A percentile compares a stretch with the other conserved stretches of the same genome.
Evolutionary conservation across 2,113 vertebrate species (phyloP).

Genomic region (Ursus arctos): DNA sequence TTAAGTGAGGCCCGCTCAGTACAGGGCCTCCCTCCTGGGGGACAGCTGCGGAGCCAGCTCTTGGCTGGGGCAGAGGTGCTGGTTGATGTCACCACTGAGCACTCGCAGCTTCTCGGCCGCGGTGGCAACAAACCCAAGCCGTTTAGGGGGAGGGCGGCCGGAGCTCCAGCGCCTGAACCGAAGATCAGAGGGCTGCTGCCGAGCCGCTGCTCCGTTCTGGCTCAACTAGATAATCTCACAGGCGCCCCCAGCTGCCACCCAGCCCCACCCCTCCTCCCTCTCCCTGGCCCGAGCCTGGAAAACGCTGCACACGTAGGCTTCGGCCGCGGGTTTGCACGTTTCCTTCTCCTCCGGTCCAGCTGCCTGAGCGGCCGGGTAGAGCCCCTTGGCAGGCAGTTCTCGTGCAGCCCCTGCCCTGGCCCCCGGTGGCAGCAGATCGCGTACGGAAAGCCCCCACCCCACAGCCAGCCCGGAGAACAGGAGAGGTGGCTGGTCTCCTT

Average conservation of each 20-base stretch:
- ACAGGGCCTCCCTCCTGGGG: neutral
- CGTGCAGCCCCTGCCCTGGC: neutral
- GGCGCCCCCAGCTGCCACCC: conserved; percentile 70
- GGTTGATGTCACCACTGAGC: neutral
- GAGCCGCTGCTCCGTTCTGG: conserved; percentile 3
- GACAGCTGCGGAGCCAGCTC: conserved; percentile 22
- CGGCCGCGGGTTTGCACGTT: neutral
- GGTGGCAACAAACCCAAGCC: neutral
- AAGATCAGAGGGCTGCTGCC: conserved; percentile 15
- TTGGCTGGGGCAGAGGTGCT: neutral
- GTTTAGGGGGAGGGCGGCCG: neutral
- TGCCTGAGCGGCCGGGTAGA: neutral
- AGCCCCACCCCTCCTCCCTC: neutral
- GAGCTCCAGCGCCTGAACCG: neutral
- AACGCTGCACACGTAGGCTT: neutral
- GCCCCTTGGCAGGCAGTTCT: neutral
- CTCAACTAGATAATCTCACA: conserved; percentile 40
- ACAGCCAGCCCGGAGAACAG: neutral
- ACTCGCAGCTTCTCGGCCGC: neutral
- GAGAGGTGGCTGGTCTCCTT: conserved; percentile 53
- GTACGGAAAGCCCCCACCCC: neutral
- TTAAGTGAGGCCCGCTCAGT: neutral
- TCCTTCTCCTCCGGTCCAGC: neutral
- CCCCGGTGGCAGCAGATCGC: neutral
- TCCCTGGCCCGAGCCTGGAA: neutral